A percentile compares a stretch with the other conserved stretches of the same genome.
Conservation (phyloP, 2,113 vertebrate species). For the Corythoichthys intestinalis region DNA sequence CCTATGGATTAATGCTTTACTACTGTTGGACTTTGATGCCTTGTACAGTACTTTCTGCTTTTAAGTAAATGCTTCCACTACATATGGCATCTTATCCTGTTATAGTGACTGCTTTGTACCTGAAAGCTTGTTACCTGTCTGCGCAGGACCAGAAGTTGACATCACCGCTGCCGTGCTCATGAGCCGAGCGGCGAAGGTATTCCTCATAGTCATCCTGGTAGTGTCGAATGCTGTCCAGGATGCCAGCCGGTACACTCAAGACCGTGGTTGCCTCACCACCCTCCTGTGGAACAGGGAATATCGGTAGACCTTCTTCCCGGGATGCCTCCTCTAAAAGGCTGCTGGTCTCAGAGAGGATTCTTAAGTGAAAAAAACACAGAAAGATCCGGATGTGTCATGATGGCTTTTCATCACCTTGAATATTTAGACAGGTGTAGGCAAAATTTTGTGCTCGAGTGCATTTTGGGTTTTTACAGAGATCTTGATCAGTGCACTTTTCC, state of each 20-base stretch:
- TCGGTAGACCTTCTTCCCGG: constrained; percentile 23
- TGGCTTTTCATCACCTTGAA: constrained; percentile 23
- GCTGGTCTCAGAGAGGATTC: constrained; percentile 62
- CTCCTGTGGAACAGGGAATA: constrained; percentile 26
- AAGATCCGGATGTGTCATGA: not conserved
- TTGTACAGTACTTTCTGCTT: no score
- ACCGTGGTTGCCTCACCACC: constrained; percentile 8
- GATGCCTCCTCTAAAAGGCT: constrained; percentile 59
- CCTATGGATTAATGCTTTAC: no score
- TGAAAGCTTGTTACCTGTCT: constrained; percentile 75
- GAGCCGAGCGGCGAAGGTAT: constrained; percentile 77
- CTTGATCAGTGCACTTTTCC: no score
- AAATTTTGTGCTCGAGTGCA: not conserved
- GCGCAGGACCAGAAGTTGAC: constrained; percentile 85
- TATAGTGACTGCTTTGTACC: no score
- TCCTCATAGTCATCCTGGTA: constrained; percentile 75
- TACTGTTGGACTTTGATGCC: no score
- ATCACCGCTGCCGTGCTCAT: constrained; percentile 71
- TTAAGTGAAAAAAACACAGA: constrained; percentile 34
- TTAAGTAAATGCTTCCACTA: no score
- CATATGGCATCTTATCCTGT: no score
- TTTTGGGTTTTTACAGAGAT: not conserved
- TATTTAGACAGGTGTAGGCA: not conserved
- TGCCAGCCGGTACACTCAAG: constrained; percentile 70
- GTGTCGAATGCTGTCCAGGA: constrained; percentile 73